Evolutionary conservation across 37 sponge, comb jelly and placozoan species (phyloP).

Genomic region (Tethya wilhelma): DNA sequence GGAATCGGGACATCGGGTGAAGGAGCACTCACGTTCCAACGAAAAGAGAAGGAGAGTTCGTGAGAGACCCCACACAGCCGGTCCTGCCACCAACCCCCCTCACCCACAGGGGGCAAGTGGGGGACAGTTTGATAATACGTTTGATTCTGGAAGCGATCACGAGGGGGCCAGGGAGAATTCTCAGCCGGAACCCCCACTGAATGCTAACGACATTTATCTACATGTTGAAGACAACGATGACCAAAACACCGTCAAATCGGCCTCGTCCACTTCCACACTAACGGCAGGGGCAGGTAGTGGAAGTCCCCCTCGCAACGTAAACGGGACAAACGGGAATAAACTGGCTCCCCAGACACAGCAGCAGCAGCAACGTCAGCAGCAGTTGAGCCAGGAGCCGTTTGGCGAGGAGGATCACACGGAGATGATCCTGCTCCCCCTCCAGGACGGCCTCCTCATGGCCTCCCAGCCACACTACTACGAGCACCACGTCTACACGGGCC

Average conservation of each 20-base stretch:
- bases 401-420: constrained; percentile 15
- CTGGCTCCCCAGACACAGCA: neutral
- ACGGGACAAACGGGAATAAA: neutral
- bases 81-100: neutral
- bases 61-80: neutral
- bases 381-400: constrained; percentile 35
- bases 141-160: constrained; percentile 1
- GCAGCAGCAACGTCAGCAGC: neutral
- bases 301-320: constrained; percentile 1
- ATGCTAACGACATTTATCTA: neutral
- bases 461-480: neutral
- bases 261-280: constrained; percentile 21
- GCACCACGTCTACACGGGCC: neutral
- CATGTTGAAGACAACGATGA: neutral
- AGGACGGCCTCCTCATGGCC: neutral
- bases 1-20: too few relatives aligned
- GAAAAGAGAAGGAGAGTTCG: too few relatives aligned
- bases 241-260: neutral
- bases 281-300: neutral
- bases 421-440: neutral
- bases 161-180: neutral
- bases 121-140: constrained; percentile 9
- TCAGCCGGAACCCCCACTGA: neutral
- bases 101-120: neutral
- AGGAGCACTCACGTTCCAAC: neutral